Evolutionary conservation across 92 coral and sea anemone species (phyloP).

Genomic region (Epizoanthus fatuus): DNA sequence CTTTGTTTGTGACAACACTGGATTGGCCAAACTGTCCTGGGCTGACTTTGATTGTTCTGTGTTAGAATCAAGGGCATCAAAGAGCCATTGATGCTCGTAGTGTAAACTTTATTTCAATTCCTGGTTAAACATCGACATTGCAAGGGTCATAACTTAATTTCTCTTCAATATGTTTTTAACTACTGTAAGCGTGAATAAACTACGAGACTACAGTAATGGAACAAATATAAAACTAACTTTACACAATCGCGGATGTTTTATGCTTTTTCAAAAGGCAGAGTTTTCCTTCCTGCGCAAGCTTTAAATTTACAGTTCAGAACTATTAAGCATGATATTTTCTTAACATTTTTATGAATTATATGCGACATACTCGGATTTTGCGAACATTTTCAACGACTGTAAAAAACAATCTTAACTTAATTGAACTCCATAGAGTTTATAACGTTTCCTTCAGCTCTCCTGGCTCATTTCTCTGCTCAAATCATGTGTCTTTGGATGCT

Average conservation of each 20-base stretch:
- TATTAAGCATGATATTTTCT: neutral
- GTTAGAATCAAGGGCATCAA: slow-evolving; percentile 10
- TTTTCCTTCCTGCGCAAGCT: neutral
- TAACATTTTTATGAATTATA: neutral
- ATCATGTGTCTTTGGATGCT: neutral
- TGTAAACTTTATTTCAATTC: slow-evolving; percentile 26
- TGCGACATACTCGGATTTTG: neutral
- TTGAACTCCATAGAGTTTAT: slow-evolving; percentile 35
- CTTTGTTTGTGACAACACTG: slow-evolving; percentile 17
- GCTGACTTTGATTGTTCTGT: slow-evolving; percentile 40
- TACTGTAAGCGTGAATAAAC: neutral
- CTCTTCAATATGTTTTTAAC: slow-evolving; percentile 25
- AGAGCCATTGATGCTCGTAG: slow-evolving; percentile 1
- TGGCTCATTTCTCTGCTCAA: neutral
- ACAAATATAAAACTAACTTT: too few species aligned
- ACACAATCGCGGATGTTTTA: too few species aligned
- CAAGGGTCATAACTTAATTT: neutral
- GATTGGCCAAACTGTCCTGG: slow-evolving; percentile 26
- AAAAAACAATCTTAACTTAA: slow-evolving; percentile 28
- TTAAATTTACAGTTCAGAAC: slow-evolving; percentile 1
- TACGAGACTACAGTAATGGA: neutral
- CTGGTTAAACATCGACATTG: slow-evolving; percentile 20
- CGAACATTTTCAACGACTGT: slow-evolving; percentile 27
- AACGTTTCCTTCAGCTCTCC: neutral
- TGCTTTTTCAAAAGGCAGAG: neutral